Evolutionary conservation across 2,888 invertebrate genomes (phyloP), one percentile per base, ranked within the genome.

Genomic region (Habrosyne pyritoides): DNA sequence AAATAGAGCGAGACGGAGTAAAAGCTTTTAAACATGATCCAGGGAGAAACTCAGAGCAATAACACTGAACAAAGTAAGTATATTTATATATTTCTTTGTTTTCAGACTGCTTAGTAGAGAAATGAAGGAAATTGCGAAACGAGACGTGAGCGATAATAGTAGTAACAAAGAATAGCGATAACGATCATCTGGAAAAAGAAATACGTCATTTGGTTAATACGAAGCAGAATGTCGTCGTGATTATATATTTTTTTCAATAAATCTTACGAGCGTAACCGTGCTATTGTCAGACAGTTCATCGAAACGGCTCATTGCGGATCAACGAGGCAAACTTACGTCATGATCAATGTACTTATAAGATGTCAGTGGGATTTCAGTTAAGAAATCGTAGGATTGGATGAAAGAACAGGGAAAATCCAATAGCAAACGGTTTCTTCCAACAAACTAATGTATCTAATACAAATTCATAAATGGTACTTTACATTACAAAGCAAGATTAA

Each of bases 291-390:
- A 57, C 59, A 67, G 67, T 86, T 85, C 77, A 67, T 79, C 76
- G 81, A 82, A 83, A 75, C 73, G 75, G 66, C 67, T 78, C 74
- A 72, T 76, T 78, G 77, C 71, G 64, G 74, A 73, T 71, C 79
- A 77, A 66, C 76, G 74, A 75, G 72, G 78, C 77, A 66, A 71
- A 73, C 61, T 73, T 73, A 74, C 67, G 67, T 74, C 64, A 72
- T 55, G 60, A 56, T 62, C 61, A 62, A 54, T 33, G 54, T 48
- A 52, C 30, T 48, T 54, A 50, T 55, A 57, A 55, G 55, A 42
- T 52, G 46, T 54, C 51, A 48, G 54, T 47, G 42, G 53, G 26
- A 47, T 53, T 10, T 49, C 42, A 18, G 36, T 47, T 47, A 22
- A 47, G n/a, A 22, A 42, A 42, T 42, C 42, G 42, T 42, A 42